These are phyloP conservation scores for Leptestheria dahalacensis DNA, from an alignment of 1,140 invertebrate species.

Conservation along the genomic window DNA sequence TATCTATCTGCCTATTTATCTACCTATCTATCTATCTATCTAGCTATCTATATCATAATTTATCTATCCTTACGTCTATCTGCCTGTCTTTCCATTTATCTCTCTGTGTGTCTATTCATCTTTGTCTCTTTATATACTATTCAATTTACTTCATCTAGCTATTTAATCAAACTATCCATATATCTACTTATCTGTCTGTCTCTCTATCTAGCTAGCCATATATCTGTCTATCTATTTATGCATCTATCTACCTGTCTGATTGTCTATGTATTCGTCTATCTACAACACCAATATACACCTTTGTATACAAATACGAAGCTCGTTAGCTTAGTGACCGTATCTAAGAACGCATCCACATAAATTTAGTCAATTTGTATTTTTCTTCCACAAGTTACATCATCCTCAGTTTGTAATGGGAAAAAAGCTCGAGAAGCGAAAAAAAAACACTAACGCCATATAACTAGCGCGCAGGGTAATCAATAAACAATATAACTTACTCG, in stretches of 20 bases:
- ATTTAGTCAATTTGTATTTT: too few relatives aligned
- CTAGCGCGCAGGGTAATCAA: too few relatives aligned
- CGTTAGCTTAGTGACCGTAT: too few relatives aligned
- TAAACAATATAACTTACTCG: too few relatives aligned
- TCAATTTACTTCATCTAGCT: too few relatives aligned
- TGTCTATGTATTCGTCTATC: neutral
- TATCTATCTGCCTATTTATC: neutral
- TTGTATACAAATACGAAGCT: too few relatives aligned
- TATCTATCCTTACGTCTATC: neutral
- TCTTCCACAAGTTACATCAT: too few relatives aligned
- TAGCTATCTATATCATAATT: neutral
- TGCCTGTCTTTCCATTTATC: neutral
- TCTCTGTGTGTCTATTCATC: neutral
- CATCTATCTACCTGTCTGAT: neutral
- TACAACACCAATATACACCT: neutral
- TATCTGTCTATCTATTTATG: neutral
- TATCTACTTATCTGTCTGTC: neutral
- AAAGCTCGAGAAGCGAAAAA: too few relatives aligned
- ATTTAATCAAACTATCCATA: too few relatives aligned
- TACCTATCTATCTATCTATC: neutral
- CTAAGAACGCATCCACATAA: too few relatives aligned
- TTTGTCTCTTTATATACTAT: neutral
- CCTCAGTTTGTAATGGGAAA: too few relatives aligned
- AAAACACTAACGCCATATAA: too few relatives aligned
- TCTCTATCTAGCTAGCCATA: neutral